Evolutionary conservation across 1,140 invertebrate species (phyloP).

Genomic region (Melanaphis sacchari): DNA sequence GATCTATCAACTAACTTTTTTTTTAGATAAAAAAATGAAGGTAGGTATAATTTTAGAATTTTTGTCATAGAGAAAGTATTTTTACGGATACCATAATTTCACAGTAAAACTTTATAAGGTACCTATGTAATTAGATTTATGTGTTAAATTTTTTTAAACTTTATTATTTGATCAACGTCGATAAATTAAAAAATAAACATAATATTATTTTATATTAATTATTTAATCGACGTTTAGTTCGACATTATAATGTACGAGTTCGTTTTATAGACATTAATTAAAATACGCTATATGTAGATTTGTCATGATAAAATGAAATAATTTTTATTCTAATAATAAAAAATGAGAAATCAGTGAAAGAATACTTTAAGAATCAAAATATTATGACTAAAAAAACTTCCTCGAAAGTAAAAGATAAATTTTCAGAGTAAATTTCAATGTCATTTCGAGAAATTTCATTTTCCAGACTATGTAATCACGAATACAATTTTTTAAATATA

Average conservation of each 20-base stretch:
- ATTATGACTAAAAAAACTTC: background rate
- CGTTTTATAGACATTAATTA: background rate
- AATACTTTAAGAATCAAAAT: background rate
- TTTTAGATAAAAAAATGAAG: background rate
- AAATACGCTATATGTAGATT: background rate
- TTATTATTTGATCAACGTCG: background rate
- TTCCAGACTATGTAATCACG: too few relatives aligned
- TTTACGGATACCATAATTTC: background rate
- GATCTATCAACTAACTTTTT: background rate
- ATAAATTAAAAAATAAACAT: conserved; percentile 1
- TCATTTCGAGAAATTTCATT: background rate
- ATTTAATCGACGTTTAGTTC: background rate
- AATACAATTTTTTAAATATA: background rate
- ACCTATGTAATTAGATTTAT: background rate
- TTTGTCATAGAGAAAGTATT: background rate
- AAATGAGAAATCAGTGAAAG: too few relatives aligned
- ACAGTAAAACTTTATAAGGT: background rate
- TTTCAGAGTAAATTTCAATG: background rate
- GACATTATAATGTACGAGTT: background rate
- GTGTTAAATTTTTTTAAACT: background rate
- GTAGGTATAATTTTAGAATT: background rate
- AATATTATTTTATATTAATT: background rate
- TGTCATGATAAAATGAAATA: too few relatives aligned
- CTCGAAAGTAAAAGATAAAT: background rate
- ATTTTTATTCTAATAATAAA: too few relatives aligned